Conservation (phyloP, 92 coral and sea anemone genomes). For the Chrysogorgia sp. region DNA sequence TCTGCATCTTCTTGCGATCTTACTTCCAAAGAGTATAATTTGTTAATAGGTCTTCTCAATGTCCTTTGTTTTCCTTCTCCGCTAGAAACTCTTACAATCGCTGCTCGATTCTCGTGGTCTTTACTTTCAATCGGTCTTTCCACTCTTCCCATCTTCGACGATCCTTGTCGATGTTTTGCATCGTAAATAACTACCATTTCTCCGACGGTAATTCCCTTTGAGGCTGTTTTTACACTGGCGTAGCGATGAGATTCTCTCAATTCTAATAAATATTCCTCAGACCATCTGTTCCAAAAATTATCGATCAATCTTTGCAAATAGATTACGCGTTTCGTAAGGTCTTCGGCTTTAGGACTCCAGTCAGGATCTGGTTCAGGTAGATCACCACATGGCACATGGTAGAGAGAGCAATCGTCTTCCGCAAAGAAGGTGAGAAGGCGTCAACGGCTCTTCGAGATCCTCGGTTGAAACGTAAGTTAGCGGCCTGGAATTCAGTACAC, state of each 20-base stretch:
- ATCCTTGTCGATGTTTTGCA: slow-evolving; percentile 1
- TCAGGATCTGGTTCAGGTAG: slow-evolving; percentile 5
- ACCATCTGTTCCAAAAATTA: slow-evolving; percentile 33
- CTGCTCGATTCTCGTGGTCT: background rate
- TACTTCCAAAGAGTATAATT: slow-evolving; percentile 8
- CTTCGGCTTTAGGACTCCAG: slow-evolving; percentile 1
- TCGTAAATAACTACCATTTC: background rate
- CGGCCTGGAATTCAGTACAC: no score
- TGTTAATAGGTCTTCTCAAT: slow-evolving; percentile 7
- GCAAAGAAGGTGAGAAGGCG: no score
- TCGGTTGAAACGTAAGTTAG: no score
- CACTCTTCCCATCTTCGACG: slow-evolving; percentile 5
- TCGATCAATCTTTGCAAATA: slow-evolving; percentile 8
- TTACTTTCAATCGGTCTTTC: background rate
- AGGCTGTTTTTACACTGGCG: background rate
- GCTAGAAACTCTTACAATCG: background rate
- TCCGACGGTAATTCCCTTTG: background rate
- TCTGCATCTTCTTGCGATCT: slow-evolving; percentile 9
- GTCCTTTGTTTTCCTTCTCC: background rate
- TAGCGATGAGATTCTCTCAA: no score
- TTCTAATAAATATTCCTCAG: slow-evolving; percentile 32
- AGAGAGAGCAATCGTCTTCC: no score
- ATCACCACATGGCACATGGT: slow-evolving; percentile 9
- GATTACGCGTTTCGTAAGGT: background rate
- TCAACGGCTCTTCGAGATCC: no score